Base-by-base conservation (phyloP, 2,797 vertebrate genomes). In the Sebastes wilsoni region DNA sequence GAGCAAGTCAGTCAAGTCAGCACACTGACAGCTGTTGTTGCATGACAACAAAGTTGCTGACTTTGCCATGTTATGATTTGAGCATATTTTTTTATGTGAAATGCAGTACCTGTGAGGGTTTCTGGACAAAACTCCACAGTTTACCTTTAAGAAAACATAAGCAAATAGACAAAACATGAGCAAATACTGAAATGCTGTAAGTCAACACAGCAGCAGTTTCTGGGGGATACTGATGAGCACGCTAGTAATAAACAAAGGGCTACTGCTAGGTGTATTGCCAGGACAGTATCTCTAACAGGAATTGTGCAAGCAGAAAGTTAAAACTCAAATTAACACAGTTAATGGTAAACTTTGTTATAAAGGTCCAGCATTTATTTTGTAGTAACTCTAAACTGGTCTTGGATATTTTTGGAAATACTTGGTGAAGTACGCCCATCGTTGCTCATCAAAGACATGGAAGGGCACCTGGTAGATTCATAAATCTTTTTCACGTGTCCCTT, bases 401-500 rank as follows among this genome's bases (percentile, higher is more conserved):
- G 46, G 55, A 66, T 83, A 69, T 77, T 70, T 65, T 54, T 52
- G 25, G 54, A 66, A 64, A 23, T 12, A 27, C 65, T 68, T 52
- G n/a, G 38, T 42, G 38, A 22, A 36, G 56, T 61, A 20, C 54
- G 12, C 16, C 25, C 7, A 52, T 67, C 42, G 23, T 58, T 56
- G 64, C 60, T 58, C 23, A 42, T 42, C 20, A 62, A 13, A 54
- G 52, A 80, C 46, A 60, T 58, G 20, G 42, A 46, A 4, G 34
- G 28, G 4, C 84, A 82, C 84, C 75, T 84, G 82, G 60, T 42
- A 16, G 25, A 74, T 58, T 80, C 61, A 54, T 66, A 34, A 76
- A 77, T 86, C 69, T 66, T 32, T 30, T 79, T 66, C 65, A 67
- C 77, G 59, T 30, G 65, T 69, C 58, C 67, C 67, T 75, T 80